Evolutionary conservation across 2,888 invertebrate genomes (phyloP).

Genomic region (Melikaiella ostensackeni): DNA sequence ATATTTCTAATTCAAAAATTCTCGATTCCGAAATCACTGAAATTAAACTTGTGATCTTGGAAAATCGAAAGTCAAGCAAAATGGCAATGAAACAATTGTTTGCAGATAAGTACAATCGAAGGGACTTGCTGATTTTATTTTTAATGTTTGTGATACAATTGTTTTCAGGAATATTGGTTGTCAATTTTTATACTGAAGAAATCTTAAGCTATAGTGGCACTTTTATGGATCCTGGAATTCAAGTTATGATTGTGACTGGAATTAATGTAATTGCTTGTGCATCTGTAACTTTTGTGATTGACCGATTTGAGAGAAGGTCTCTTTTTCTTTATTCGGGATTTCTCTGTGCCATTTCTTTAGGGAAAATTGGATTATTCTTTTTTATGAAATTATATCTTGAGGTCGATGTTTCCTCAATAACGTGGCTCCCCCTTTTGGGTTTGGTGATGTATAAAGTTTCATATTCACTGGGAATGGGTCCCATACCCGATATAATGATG

Average conservation of each 20-base stretch:
- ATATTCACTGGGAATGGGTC: constrained; percentile 14
- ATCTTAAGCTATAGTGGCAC: constrained; percentile 15
- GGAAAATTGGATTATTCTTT: background rate
- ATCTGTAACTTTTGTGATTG: constrained; percentile 1
- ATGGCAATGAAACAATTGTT: background rate
- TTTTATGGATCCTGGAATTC: background rate
- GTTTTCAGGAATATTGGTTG: constrained; percentile 16
- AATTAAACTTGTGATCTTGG: background rate
- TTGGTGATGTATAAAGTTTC: constrained; percentile 22
- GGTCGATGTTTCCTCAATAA: constrained; percentile 5
- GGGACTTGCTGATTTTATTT: background rate
- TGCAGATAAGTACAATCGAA: background rate
- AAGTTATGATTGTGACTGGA: constrained; percentile 21
- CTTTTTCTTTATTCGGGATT: constrained; percentile 23
- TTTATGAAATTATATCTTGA: constrained; percentile 11
- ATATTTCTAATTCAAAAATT: background rate
- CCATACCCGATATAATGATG: constrained; percentile 21
- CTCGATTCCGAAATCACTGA: background rate
- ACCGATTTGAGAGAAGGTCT: constrained; percentile 8
- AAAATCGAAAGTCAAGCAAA: background rate
- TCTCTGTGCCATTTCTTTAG: background rate
- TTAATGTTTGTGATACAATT: constrained; percentile 13
- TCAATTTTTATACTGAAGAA: constrained; percentile 22
- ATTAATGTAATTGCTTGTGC: constrained; percentile 1
- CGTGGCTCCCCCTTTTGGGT: constrained; percentile 18